Evolutionary conservation across 2,797 vertebrate species (phyloP).

Genomic region (Hephaestus fuliginosus): DNA sequence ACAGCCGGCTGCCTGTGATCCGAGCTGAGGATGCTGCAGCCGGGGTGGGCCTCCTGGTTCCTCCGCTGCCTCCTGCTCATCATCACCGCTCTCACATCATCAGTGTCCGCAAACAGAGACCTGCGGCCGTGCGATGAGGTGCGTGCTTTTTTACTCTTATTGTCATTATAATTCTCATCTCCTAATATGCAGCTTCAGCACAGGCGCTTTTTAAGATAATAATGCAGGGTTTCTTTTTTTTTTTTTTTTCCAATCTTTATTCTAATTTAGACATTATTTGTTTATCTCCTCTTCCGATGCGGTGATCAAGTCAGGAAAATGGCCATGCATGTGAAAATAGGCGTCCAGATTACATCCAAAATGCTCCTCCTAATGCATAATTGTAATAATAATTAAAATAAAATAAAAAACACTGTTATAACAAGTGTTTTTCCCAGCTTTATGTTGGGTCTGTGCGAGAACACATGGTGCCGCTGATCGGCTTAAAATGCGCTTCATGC

Average conservation of each 20-base stretch:
- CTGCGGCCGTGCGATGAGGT: constrained; percentile 83
- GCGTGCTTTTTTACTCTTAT: constrained; percentile 41
- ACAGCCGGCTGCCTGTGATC: constrained; percentile 53
- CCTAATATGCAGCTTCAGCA: not conserved
- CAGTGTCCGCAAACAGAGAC: constrained; percentile 53
- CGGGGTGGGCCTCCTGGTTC: constrained; percentile 53
- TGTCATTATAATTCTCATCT: not conserved
- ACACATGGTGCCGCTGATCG: constrained; percentile 39
- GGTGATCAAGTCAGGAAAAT: constrained; percentile 27
- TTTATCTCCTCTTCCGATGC: not conserved
- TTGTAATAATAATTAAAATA: not conserved
- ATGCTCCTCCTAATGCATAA: not conserved
- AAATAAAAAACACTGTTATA: not conserved
- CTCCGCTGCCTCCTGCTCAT: constrained; percentile 61
- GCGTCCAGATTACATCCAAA: not conserved
- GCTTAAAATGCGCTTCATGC: constrained; percentile 54
- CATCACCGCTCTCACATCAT: constrained; percentile 53
- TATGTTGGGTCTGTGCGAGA: not conserved
- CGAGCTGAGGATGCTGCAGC: constrained; percentile 73
- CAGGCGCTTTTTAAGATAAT: not conserved
- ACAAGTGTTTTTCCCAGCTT: not conserved
- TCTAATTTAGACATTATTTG: not conserved
- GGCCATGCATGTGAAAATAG: constrained; percentile 6
- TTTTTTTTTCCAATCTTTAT: not conserved
- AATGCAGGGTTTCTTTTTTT: not conserved